Evolutionary conservation across 2,888 invertebrate genomes (phyloP), one percentile per base, ranked within the genome.

Genomic region (Metallyticus violacea): DNA sequence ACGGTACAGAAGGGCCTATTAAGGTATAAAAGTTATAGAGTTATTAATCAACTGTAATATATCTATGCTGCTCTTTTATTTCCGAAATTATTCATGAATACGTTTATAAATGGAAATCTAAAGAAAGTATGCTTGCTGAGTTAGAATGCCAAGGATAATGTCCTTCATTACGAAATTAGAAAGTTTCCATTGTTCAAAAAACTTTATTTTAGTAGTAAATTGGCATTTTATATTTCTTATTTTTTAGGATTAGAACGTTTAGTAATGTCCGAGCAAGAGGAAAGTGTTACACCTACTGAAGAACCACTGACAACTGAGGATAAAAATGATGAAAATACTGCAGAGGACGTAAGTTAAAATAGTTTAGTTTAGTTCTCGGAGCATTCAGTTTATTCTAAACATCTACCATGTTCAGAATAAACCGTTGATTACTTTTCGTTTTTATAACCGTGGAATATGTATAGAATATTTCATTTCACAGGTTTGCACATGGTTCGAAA

Each of bases 191-290:
- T 62, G 40, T 62, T 15, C 4, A 4, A 22, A 62, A 22, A 0
- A 62, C n/a, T n/a, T n/a, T n/a, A n/a, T n/a, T n/a, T 15, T 62
- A 40, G 2, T 40, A 62, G 9, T 15, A 62, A 62, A 62, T 62
- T 62, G 6, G 80, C 4, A 30, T 40, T 81, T 28, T 81, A 2
- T 25, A 25, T 22, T 40, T 79, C 79, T 15, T 82, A 2, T 25
- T 62, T 29, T 62, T 26, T 40, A 62, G 80, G 80, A 40, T 3
- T 26, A 25, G n/a, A 82, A 22, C n/a, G 2, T 26, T 15, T 30
- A 26, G 27, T 15, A 26, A 87, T 87, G 85, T 86, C 87, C 22
- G 86, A 87, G 80, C 82, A 85, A 28, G 85, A 86, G 26, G 86
- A 86, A 79, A 85, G 29, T 81, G 28, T 77, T 6, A 40, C 82